Base-by-base conservation (phyloP, 2,797 vertebrate species). In the Pelochelys cantorii region DNA sequence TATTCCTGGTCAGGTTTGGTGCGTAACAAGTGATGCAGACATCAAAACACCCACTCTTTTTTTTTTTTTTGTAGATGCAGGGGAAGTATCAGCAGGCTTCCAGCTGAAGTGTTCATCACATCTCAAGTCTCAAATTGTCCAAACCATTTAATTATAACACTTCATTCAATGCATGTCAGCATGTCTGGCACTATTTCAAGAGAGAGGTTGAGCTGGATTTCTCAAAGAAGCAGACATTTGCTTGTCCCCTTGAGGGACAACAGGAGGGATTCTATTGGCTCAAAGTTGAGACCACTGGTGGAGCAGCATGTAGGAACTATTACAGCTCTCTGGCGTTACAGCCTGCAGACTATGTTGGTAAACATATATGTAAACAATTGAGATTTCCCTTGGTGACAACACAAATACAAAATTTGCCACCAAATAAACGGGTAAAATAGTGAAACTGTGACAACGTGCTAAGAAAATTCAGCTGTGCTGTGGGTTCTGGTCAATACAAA, bases 1-100 rank as follows among this genome's bases (percentile, higher is more conserved):
- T 97, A 96, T 96, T 96, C 90, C 94, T 90, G 95, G 97, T 94
- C 95, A 96, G 96, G 92, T 89, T 97, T 96, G 94, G 96, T 95
- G 93, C 96, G 96, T 94, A 95, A 87, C 96, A 87, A 94, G 96
- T 59, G 94, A 97, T 91, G 97, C 93, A 94, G 93, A 95, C 81
- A 90, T 86, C 95, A 95, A 95, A 94, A 96, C 94, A 95, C 95
- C 93, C 94, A 93, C 94, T 87, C 85, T 84, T 74, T 94, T 93
- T 96, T 96, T 86, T 87, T 84, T 84, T 74, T 94, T 93, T 96
- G 96, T 86, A 96, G 97, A 97, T 96, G 97, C 95, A 94, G 96
- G 86, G 90, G 84, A 93, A 93, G 94, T 95, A 92, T 95, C 93
- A 95, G 95, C 95, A 97, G 96, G 93, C 86, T 87, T 95, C 95